Evolutionary conservation across 2,888 invertebrate species (phyloP), one percentile per base, ranked within the genome.

Genomic region (Yponomeuta plumbellus): DNA sequence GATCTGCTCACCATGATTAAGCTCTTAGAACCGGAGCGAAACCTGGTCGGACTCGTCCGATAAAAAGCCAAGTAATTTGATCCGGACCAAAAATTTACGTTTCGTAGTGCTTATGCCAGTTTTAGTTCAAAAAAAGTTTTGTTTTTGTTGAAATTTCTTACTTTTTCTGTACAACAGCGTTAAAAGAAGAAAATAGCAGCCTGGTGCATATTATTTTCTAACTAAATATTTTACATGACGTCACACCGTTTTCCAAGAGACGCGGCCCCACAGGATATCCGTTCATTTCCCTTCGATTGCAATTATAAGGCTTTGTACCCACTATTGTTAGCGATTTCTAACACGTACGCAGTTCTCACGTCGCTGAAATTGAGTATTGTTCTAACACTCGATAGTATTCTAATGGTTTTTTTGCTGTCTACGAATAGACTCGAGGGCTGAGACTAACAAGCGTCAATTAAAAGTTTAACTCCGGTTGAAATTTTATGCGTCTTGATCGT

Each of bases 271-370:
- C 68, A 72, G 73, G 72, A 74, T 71, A 69, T 71, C 70, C 68
- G 68, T 71, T 69, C 67, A 67, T 68, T 71, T 70, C 70, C 69
- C 66, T 64, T 23, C 39, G 58, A 69, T 62, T 68, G 73, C 76
- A 75, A 71, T 74, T 77, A 76, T 76, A 68, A 73, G 69, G 66
- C 70, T 70, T 70, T 75, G 44, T 17, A 17, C 44, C 17, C 72
- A 71, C 76, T 67, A 84, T 84, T 84, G 80, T 81, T 85, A 81
- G 75, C 76, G 71, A 88, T 84, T 86, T 82, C 77, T 77, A 77
- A 77, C 89, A 89, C 89, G 90, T 89, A 83, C 80, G 73, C 70
- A 74, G 80, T 89, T 90, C 90, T 78, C 90, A 89, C 88, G 85
- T 73, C 67, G 72, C 70, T 68, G 20, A 65, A 44, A 44, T 66